A percentile compares a stretch with the other conserved stretches of the same genome.
These are phyloP conservation scores for Mormyrops boulengeri DNA, from an alignment of 2,797 vertebrate species.

Conservation along the genomic window DNA sequence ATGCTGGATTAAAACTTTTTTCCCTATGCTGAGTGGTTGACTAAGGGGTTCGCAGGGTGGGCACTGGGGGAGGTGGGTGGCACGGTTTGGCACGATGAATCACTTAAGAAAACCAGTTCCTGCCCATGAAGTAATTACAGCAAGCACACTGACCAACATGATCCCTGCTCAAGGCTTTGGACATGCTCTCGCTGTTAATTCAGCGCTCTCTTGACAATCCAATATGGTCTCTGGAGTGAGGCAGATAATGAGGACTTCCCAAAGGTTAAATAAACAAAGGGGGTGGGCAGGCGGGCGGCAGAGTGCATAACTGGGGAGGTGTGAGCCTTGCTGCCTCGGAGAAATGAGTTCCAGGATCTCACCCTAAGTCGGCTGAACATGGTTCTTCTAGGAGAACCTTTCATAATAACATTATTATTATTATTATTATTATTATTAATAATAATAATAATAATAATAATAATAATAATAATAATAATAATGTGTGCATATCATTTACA, in stretches of 20 bases:
- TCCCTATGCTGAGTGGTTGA: constrained; percentile 4
- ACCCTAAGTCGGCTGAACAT: background rate
- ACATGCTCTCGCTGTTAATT: constrained; percentile 65
- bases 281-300: background rate
- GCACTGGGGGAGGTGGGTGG: constrained; percentile 25
- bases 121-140: constrained; percentile 66
- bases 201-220: constrained; percentile 61
- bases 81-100: constrained; percentile 49
- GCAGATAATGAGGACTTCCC: constrained; percentile 65
- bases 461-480: too few species aligned
- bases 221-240: constrained; percentile 48
- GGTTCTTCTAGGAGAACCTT: background rate
- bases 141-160: constrained; percentile 57
- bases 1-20: constrained; percentile 22
- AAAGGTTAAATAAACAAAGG: constrained; percentile 68
- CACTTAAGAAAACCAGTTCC: constrained; percentile 60
- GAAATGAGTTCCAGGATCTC: background rate
- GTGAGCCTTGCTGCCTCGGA: background rate
- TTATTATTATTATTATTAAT: background rate
- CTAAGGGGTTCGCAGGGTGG: background rate
- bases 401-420: background rate
- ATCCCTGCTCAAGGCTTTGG: constrained; percentile 62
- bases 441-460: background rate
- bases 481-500: background rate
- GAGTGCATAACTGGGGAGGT: constrained; percentile 13